Percentiles rank a stretch among this genome's conserved stretches.
phyloP scores from a whole-genome alignment of 1,140 invertebrate species.

The Notospermus geniculatus region DNA sequence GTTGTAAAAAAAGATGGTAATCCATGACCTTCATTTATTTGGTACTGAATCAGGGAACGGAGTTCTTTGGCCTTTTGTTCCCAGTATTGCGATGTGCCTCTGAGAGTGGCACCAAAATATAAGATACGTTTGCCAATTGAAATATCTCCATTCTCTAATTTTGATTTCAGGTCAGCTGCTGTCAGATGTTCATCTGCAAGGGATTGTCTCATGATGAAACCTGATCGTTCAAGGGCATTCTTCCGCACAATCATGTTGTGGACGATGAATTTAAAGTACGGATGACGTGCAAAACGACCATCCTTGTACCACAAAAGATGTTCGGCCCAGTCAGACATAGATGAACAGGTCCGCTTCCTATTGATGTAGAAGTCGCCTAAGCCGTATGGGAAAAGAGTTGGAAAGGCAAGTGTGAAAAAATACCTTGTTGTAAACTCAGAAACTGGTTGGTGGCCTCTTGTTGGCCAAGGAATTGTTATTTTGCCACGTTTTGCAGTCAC shows the following conservation, averaged over 20 bases:
- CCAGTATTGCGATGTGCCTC: neutral
- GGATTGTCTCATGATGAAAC: too few species aligned
- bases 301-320: neutral
- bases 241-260: too few species aligned
- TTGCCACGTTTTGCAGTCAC: slow-evolving; percentile 1
- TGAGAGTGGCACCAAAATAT: too few species aligned
- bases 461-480: slow-evolving; percentile 4
- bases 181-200: neutral
- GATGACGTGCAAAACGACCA: too few species aligned
- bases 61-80: neutral
- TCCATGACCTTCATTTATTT: neutral
- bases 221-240: too few species aligned
- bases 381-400: neutral
- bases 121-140: too few species aligned
- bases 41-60: neutral
- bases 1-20: neutral
- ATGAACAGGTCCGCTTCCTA: neutral
- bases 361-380: neutral
- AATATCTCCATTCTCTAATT: neutral
- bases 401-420: neutral
- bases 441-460: neutral
- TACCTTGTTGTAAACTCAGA: neutral
- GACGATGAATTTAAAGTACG: too few species aligned
- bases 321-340: neutral
- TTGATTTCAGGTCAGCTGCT: neutral